These are phyloP conservation scores for Trichopria drosophilae DNA, from an alignment of 2,888 invertebrate species.

Conservation along the genomic window DNA sequence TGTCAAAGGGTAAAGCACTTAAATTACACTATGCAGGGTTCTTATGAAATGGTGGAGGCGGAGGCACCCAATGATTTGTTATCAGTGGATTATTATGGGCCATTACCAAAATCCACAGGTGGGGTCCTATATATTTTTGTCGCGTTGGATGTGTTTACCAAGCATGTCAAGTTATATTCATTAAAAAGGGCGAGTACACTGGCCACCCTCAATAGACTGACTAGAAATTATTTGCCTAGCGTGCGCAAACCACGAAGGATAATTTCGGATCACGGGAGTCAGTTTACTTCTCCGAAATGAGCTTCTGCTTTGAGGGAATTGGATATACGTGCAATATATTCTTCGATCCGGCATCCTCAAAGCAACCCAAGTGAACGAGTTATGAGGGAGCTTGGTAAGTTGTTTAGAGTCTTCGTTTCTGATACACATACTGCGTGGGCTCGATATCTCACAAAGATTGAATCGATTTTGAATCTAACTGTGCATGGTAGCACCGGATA, in stretches of 20 bases:
- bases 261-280: conserved; percentile 9
- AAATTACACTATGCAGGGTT: not conserved
- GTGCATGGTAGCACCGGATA: too few relatives aligned
- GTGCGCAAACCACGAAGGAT: not conserved
- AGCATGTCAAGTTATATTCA: not conserved
- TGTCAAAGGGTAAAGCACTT: not conserved
- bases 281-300: conserved; percentile 9
- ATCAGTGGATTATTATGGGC: conserved; percentile 1
- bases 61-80: not conserved
- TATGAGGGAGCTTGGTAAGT: too few relatives aligned
- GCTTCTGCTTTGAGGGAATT: not conserved
- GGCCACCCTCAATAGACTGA: not conserved
- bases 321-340: not conserved
- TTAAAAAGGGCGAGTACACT: not conserved
- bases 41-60: not conserved
- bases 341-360: conserved; percentile 4
- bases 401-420: too few relatives aligned
- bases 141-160: not conserved
- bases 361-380: too few relatives aligned
- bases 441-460: too few relatives aligned
- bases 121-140: conserved; percentile 3
- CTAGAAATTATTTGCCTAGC: conserved; percentile 1
- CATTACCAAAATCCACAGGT: not conserved
- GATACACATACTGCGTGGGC: too few relatives aligned
- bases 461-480: too few relatives aligned